These are phyloP conservation scores for Castor canadensis DNA, from an alignment of 2,113 vertebrate genomes.

Conservation along the genomic window DNA sequence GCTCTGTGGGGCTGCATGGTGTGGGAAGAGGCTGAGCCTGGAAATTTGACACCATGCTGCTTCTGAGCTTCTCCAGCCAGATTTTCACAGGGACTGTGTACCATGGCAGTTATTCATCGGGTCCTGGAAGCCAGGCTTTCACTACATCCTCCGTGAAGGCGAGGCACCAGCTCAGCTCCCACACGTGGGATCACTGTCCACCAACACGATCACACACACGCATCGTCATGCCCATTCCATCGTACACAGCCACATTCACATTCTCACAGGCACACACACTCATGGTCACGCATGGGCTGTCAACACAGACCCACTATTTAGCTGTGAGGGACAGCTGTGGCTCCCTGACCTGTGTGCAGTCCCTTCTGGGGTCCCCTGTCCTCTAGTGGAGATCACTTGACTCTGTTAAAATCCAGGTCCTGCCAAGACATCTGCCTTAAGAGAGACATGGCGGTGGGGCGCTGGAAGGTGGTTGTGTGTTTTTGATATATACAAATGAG, in stretches of 20 bases:
- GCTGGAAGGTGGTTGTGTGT: not conserved
- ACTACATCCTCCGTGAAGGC: not conserved
- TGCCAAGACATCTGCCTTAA: not conserved
- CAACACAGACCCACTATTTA: not conserved
- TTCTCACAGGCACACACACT: not conserved
- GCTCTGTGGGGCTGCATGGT: not conserved
- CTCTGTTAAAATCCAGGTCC: not conserved
- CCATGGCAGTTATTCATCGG: not conserved
- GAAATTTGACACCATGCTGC: not conserved
- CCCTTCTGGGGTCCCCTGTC: not conserved
- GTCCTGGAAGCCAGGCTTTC: not conserved
- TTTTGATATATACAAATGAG: not conserved
- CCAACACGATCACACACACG: accelerated
- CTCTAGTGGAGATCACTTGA: not conserved
- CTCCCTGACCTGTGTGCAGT: not conserved
- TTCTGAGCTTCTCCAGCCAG: not conserved
- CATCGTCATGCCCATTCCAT: not conserved
- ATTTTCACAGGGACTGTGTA: not conserved
- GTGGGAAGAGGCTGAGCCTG: not conserved
- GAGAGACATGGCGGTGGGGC: not conserved
- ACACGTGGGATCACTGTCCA: accelerated
- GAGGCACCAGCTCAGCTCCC: not conserved
- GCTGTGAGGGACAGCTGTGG: not conserved
- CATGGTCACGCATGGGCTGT: not conserved
- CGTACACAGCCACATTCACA: not conserved